Evolutionary conservation across 2,888 invertebrate species (phyloP).

Genomic region (Nycteola revayana): DNA sequence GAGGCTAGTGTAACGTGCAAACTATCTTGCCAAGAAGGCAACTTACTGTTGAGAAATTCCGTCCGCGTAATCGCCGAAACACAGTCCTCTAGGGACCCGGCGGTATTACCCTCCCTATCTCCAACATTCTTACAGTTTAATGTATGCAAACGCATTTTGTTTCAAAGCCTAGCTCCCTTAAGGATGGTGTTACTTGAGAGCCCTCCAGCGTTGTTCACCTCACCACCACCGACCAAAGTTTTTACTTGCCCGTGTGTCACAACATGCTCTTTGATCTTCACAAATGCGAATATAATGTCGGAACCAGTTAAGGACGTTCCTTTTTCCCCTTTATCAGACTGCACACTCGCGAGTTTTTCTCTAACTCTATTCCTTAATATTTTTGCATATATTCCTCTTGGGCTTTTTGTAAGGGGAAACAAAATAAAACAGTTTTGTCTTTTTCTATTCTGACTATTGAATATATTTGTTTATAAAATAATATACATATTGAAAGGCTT

Average conservation of each 20-base stretch:
- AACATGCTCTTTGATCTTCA: conserved; percentile 78
- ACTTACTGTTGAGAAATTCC: conserved; percentile 69
- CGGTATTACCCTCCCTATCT: conserved; percentile 73
- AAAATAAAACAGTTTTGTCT: conserved; percentile 62
- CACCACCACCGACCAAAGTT: conserved; percentile 56
- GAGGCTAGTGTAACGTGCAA: conserved; percentile 75
- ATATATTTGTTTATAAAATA: conserved; percentile 55
- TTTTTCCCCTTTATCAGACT: conserved; percentile 59
- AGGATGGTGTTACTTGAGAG: conserved; percentile 68
- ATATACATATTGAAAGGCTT: conserved; percentile 51
- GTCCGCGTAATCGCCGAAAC: conserved; percentile 80
- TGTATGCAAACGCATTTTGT: conserved; percentile 83
- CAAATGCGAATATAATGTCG: conserved; percentile 79
- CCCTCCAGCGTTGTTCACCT: conserved; percentile 68
- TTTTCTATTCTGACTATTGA: conserved; percentile 56
- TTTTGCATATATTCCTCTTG: conserved; percentile 52
- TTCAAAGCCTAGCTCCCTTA: conserved; percentile 78
- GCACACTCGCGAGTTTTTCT: conserved; percentile 52
- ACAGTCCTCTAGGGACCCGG: conserved; percentile 65
- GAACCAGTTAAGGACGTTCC: conserved; percentile 67
- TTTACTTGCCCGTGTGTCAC: conserved; percentile 66
- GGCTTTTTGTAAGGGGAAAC: conserved; percentile 49
- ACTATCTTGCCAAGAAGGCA: conserved; percentile 72
- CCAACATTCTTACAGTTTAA: conserved; percentile 80
- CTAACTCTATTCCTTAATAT: conserved; percentile 38